A percentile compares a stretch with the other conserved stretches of the same genome.
Evolutionary conservation across 2,888 invertebrate genomes (phyloP).

Genomic region (Catocala fraxini): DNA sequence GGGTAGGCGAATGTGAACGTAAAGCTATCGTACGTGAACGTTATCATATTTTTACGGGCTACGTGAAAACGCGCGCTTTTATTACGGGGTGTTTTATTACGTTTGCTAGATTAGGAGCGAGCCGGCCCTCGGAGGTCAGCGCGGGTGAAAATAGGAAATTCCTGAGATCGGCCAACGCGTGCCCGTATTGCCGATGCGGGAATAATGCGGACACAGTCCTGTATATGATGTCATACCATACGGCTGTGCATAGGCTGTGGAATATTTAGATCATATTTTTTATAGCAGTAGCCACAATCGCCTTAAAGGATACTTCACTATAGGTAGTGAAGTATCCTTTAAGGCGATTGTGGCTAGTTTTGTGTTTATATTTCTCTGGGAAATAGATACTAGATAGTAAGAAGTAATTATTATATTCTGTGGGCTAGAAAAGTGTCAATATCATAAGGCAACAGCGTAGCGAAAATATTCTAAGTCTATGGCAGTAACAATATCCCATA

Average conservation of each 20-base stretch:
- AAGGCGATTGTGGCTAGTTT: too few species aligned
- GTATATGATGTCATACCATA: conserved; percentile 25
- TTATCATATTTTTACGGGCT: conserved; percentile 86
- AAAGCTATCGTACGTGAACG: conserved; percentile 73
- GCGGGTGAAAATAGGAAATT: conserved; percentile 65
- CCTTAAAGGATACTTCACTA: too few species aligned
- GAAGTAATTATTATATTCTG: too few species aligned
- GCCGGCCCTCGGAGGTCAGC: conserved; percentile 54
- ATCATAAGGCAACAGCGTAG: too few species aligned
- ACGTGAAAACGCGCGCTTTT: conserved; percentile 84
- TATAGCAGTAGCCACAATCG: background rate
- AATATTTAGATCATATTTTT: background rate
- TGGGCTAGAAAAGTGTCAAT: too few species aligned
- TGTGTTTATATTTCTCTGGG: too few species aligned
- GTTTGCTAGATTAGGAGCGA: conserved; percentile 79
- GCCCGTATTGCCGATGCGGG: conserved; percentile 38
- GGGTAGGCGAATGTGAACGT: conserved; percentile 33
- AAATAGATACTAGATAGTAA: too few species aligned
- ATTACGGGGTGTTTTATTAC: conserved; percentile 82
- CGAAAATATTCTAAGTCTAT: too few species aligned
- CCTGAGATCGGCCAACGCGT: conserved; percentile 56
- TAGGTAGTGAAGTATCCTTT: too few species aligned
- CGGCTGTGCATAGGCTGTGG: background rate
- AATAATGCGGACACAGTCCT: conserved; percentile 43
- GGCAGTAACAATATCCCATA: too few species aligned